Base-by-base conservation (phyloP, 2,113 vertebrate species). In the Ibidorhyncha struthersii region DNA sequence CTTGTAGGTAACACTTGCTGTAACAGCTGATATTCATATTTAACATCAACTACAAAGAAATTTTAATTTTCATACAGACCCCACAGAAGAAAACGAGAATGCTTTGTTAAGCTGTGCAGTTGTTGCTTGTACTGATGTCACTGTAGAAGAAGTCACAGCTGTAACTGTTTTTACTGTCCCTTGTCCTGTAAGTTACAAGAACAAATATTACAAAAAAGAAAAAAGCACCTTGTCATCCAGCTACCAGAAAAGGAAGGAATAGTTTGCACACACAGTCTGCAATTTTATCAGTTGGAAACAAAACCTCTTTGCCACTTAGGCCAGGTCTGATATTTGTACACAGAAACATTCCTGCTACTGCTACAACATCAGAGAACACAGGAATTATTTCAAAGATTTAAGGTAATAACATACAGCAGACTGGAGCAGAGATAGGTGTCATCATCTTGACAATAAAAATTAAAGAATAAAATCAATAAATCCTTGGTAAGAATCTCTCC, bases 21-120 rank as follows among this genome's bases (percentile, higher is more conserved):
- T 29, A 86, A 78, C 53, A 96, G 52, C 38, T 10, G 12, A 50
- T 3, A 27, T 10, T 72, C 47, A 3, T 18, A 32, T 45, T 92
- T 40, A 38, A 58, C 6, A 7, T 69, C 53, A 74, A 66, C 62
- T 41, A 91, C 40, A 93, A 58, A 94, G n/a, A 90, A 74, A 73
- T 9, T 4, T 52, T 20, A 55, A 62, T 2, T 1, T 43, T 89
- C 36, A 90, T 77, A 98, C 99, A 98, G 74, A 99, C 99, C 98
- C 98, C 27, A 98, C 55, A 9, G 98, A 40, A 89, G 98, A 50
- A 83, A 99, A 99, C 0, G 98, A 97, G 97, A 99, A 99, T 0
- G 96, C 74, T 97, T 99, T 99, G 98, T 30, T 97, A 76, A 91
- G 98, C 91, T 98, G 98, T 12, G 98, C 98, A 13, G 59, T 78